These are phyloP conservation scores for Spheniscus mendiculus DNA, from an alignment of 2,113 vertebrate genomes.

Conservation along the genomic window DNA sequence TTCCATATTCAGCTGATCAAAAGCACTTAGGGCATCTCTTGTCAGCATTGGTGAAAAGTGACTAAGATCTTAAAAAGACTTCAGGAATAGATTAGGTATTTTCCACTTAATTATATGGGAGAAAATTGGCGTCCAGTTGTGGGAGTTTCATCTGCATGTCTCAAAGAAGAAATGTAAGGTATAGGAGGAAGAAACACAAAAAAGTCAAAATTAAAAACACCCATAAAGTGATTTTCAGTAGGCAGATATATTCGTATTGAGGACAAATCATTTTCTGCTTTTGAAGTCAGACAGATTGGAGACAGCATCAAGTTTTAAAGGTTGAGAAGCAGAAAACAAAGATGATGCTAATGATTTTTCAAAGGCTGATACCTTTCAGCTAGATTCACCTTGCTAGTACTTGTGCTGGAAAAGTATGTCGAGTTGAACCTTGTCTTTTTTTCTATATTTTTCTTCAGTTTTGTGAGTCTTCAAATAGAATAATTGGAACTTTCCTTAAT, in stretches of 20 bases:
- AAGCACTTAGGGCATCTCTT: neutral
- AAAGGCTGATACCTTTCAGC: neutral
- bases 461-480: slow-evolving; percentile 5
- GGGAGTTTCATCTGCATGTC: neutral
- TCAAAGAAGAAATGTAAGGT: neutral
- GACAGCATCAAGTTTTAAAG: neutral
- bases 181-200: neutral
- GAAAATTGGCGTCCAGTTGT: neutral
- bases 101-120: neutral
- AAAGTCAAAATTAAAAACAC: neutral
- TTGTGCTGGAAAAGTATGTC: neutral
- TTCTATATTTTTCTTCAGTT: neutral
- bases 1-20: neutral
- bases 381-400: neutral
- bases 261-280: neutral
- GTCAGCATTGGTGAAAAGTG: neutral
- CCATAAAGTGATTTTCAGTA: neutral
- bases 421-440: neutral
- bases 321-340: neutral
- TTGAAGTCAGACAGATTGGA: slow-evolving; percentile 10
- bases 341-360: slow-evolving; percentile 1
- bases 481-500: neutral
- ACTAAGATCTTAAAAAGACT: neutral
- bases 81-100: neutral
- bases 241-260: neutral